phyloP scores from a whole-genome alignment of 1,140 invertebrate species.

The silkworm (Bombyx mori) region ASM3026992v2 NC_085121.1:6105001-6105500 shows the following conservation, averaged over 20 bases:
- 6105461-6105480: no score
- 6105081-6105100: slow-evolving; percentile 10
- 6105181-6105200: slow-evolving; percentile 38
- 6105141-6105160: slow-evolving; percentile 30
- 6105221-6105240: slow-evolving; percentile 47
- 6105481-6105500: no score
- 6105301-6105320: no score
- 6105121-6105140: slow-evolving; percentile 28
- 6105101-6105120: slow-evolving; percentile 17
- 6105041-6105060: slow-evolving; percentile 58
- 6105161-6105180: slow-evolving; percentile 16
- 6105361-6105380: no score
- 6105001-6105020: slow-evolving; percentile 56
- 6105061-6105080: slow-evolving; percentile 17
- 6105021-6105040: slow-evolving; percentile 29
- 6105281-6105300: background rate
- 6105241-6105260: slow-evolving; percentile 5
- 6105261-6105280: background rate
- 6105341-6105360: no score
- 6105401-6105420: background rate
- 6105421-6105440: no score
- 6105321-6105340: no score
- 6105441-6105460: no score
- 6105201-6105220: slow-evolving; percentile 55
- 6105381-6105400: no score